Evolutionary conservation across 2,797 vertebrate species (phyloP).

Genomic region (Podarcis siculus): DNA sequence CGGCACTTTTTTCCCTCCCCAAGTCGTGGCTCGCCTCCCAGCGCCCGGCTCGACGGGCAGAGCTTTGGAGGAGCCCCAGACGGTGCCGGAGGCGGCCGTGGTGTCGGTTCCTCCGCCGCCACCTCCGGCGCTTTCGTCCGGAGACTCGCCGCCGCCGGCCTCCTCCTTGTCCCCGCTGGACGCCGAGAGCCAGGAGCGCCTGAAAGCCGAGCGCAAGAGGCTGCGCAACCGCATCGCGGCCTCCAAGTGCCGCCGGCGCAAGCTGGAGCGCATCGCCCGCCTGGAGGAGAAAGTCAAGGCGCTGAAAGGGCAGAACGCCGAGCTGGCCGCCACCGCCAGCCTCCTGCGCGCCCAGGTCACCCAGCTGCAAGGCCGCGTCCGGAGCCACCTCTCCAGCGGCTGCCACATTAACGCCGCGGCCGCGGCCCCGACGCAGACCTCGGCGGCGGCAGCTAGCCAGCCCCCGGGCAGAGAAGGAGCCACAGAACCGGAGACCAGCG

Average conservation of each 20-base stretch:
- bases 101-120: background rate
- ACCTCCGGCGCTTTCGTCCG: slow-evolving; percentile 70
- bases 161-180: slow-evolving; percentile 85
- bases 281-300: slow-evolving; percentile 91
- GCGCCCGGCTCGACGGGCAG: slow-evolving; percentile 67
- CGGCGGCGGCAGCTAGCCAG: slow-evolving; percentile 17
- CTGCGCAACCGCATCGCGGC: slow-evolving; percentile 90
- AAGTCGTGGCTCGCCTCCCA: slow-evolving; percentile 62
- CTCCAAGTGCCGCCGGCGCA: slow-evolving; percentile 89
- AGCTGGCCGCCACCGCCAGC: slow-evolving; percentile 87
- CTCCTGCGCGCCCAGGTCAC: slow-evolving; percentile 87
- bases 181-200: slow-evolving; percentile 86
- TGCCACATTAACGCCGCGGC: slow-evolving; percentile 83
- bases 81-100: slow-evolving; percentile 82
- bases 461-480: slow-evolving; percentile 1
- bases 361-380: slow-evolving; percentile 89
- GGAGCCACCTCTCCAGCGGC: slow-evolving; percentile 88
- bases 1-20: slow-evolving; percentile 62
- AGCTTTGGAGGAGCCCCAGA: slow-evolving; percentile 85
- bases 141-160: slow-evolving; percentile 75
- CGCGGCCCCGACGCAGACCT: slow-evolving; percentile 65
- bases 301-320: slow-evolving; percentile 88
- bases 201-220: slow-evolving; percentile 90
- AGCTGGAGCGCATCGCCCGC: slow-evolving; percentile 88
- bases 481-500: slow-evolving; percentile 29